Conservation (phyloP, 1,140 invertebrate species). For the Microplitis demolitor region DNA sequence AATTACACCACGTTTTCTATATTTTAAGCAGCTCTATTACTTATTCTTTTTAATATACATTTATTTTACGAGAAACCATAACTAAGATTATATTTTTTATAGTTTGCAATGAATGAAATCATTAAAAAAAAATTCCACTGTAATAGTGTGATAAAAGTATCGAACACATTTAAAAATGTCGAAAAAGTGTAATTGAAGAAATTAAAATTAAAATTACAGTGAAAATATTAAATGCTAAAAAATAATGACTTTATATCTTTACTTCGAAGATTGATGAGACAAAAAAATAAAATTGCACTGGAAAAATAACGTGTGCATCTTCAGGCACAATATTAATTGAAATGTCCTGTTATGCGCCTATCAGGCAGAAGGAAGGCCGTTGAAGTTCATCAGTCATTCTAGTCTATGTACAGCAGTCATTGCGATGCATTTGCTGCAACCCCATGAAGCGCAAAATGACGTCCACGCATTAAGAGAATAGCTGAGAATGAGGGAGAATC, state of each 20-base stretch:
- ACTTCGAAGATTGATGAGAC: constrained; percentile 25
- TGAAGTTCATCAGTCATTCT: constrained; percentile 40
- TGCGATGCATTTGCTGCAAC: constrained; percentile 23
- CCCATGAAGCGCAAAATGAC: constrained; percentile 30
- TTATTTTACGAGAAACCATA: too few relatives aligned
- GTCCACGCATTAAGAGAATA: constrained; percentile 19
- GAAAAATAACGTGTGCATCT: constrained; percentile 15
- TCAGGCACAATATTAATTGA: constrained; percentile 29
- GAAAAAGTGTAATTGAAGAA: too few relatives aligned
- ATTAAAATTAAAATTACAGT: too few relatives aligned
- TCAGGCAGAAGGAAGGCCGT: constrained; percentile 33
- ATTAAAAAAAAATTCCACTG: too few relatives aligned
- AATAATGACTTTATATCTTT: constrained; percentile 14
- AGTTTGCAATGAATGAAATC: too few relatives aligned
- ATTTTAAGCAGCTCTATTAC: too few relatives aligned
- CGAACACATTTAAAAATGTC: too few relatives aligned
- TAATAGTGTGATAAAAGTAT: too few relatives aligned
- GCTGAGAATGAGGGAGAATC: background rate
- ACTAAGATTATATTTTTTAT: too few relatives aligned
- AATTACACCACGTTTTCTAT: too few relatives aligned
- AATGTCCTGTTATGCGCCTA: constrained; percentile 26
- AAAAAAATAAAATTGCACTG: constrained; percentile 9
- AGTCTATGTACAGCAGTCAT: constrained; percentile 30
- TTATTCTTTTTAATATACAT: too few relatives aligned
- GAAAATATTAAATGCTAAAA: background rate